phyloP scores from a whole-genome alignment of 2,113 vertebrate genomes.

The Murina feae region DNA sequence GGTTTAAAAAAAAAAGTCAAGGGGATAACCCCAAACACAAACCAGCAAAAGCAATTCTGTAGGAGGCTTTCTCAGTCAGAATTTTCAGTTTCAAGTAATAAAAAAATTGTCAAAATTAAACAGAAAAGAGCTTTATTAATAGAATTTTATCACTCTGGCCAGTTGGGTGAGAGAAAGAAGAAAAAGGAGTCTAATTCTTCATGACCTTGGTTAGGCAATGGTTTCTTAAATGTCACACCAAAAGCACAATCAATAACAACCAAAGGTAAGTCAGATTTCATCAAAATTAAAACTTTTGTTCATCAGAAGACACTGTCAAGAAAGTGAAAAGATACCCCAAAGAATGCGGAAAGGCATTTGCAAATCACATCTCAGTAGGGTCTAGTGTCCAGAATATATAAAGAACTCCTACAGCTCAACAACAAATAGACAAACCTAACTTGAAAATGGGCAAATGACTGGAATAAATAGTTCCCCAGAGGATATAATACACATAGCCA shows the following conservation, averaged over 20 bases:
- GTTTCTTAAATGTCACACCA: not conserved
- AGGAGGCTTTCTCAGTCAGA: not conserved
- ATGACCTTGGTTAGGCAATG: not conserved
- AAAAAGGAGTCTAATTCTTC: not conserved
- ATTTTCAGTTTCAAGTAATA: not conserved
- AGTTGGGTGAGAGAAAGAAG: not conserved
- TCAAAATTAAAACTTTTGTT: not conserved
- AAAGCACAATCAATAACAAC: not conserved
- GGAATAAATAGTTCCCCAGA: not conserved
- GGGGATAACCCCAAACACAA: not conserved
- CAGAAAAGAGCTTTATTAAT: not conserved
- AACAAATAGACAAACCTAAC: not conserved
- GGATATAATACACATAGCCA: not conserved
- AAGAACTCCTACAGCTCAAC: not conserved
- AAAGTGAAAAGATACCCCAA: not conserved
- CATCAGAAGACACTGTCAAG: not conserved
- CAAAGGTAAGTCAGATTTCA: not conserved
- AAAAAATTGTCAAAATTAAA: not conserved
- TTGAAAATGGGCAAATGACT: not conserved
- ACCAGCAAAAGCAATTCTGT: not conserved
- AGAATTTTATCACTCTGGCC: not conserved
- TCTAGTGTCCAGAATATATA: not conserved
- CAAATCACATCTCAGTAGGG: not conserved
- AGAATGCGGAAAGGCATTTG: not conserved
- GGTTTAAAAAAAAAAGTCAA: not conserved